These are phyloP conservation scores for Enhydra lutris DNA, from an alignment of 2,113 vertebrate genomes.

Conservation along the genomic window DNA sequence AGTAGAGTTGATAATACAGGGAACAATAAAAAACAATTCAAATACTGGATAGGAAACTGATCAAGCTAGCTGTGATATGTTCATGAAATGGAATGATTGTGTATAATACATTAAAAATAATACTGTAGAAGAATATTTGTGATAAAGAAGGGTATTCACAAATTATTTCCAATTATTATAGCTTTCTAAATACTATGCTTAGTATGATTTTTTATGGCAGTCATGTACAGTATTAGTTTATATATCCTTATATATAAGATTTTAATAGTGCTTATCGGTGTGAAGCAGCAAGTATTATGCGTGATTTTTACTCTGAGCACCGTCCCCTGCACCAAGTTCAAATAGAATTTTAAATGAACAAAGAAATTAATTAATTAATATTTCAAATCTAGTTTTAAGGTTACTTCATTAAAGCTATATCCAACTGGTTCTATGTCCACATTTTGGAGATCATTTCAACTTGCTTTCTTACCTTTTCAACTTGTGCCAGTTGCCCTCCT, in stretches of 20 bases:
- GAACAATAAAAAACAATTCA: not conserved
- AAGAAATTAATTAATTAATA: not conserved
- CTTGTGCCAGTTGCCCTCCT: not conserved
- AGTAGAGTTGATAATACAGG: too few relatives aligned
- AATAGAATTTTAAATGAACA: not conserved
- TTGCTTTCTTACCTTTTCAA: not conserved
- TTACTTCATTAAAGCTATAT: not conserved
- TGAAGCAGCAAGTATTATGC: not conserved
- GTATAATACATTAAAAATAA: not conserved
- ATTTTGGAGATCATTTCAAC: not conserved
- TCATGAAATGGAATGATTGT: not conserved
- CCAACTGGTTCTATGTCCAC: not conserved
- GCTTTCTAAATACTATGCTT: not conserved
- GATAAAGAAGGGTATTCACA: not conserved
- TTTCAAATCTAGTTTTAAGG: not conserved
- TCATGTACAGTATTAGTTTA: not conserved
- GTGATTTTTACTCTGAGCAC: not conserved
- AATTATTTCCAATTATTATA: not conserved
- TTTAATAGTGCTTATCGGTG: not conserved
- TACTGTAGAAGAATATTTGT: not conserved
- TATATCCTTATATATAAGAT: not conserved
- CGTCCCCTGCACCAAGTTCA: not conserved
- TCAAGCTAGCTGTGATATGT: not conserved
- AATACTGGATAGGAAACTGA: not conserved
- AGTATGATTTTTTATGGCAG: not conserved